Evolutionary conservation across 2,113 vertebrate species (phyloP).

Genomic region (Syngnathoides biaculeatus): DNA sequence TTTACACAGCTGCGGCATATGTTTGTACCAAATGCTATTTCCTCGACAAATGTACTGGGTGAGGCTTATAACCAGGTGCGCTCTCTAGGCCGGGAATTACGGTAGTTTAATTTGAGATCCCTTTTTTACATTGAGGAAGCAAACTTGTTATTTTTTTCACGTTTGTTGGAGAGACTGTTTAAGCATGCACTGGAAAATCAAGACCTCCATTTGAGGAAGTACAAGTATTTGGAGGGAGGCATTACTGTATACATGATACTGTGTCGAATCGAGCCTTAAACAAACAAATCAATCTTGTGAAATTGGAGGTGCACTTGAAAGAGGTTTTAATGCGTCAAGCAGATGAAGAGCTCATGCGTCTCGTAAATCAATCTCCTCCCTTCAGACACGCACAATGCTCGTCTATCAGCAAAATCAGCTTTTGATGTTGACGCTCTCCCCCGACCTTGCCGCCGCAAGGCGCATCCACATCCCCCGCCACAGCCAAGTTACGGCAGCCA

Average conservation of each 20-base stretch:
- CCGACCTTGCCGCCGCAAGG: constrained; percentile 14
- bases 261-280: background rate
- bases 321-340: background rate
- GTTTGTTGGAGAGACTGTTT: too few relatives aligned
- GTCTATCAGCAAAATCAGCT: background rate
- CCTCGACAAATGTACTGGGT: too few relatives aligned
- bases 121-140: too few relatives aligned
- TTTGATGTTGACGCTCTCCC: background rate
- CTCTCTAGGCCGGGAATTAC: too few relatives aligned
- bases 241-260: background rate
- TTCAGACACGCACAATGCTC: background rate
- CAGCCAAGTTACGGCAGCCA: constrained; percentile 20
- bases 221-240: background rate
- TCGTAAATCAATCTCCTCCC: background rate
- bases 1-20: too few relatives aligned
- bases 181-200: background rate
- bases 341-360: background rate
- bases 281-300: background rate
- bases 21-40: too few relatives aligned
- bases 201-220: background rate
- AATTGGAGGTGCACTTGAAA: background rate
- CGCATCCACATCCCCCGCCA: constrained; percentile 13
- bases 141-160: too few relatives aligned
- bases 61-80: too few relatives aligned
- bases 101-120: too few relatives aligned